Evolutionary conservation across 2,113 vertebrate species (phyloP), one percentile per base, ranked within the genome.

Genomic region (Spheniscus mendiculus): DNA sequence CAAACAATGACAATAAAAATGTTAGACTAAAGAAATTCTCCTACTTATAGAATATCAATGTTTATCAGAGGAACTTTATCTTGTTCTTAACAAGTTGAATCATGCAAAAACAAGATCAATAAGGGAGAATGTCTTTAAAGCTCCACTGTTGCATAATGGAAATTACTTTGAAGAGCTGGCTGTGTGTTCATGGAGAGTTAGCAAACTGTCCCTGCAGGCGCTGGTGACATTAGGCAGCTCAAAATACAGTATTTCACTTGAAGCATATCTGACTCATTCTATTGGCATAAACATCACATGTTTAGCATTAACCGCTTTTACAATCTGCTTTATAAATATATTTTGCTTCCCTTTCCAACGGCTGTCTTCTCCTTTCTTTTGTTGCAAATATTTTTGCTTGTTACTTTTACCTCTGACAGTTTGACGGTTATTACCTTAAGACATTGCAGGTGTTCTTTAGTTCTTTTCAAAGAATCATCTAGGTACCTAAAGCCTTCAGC

Each of bases 241-340:
- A 89, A 89, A 95, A 94, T 87, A 93, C 79, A 87, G 76, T 88
- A 94, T 89, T 97, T 95, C 72, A 94, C 91, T 94, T 63, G 78
- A 96, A 97, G 87, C 84, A 77, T 67, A 94, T 95, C 91, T 96
- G 96, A 97, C 91, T 97, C 95, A 97, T 89, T 95, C 77, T 92
- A 80, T 90, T 96, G 82, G 94, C 85, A 96, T 85, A 96, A 96
- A 92, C 67, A 82, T 96, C 96, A 95, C 90, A 97, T 94, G 89
- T 94, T 96, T 92, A 96, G 73, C 67, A 94, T 89, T 94, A 96
- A 95, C 86, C 1, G 11, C 84, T 93, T 95, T 89, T 95, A 88
- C 73, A 93, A 88, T 42, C 55, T 67, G 65, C 78, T 93, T 95
- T 93, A 93, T 66, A 83, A 94, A 93, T 87, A 74, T 20, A 95